Conservation (phyloP, 2,113 vertebrate species). For the Dolichallabes microphthalmus region DNA sequence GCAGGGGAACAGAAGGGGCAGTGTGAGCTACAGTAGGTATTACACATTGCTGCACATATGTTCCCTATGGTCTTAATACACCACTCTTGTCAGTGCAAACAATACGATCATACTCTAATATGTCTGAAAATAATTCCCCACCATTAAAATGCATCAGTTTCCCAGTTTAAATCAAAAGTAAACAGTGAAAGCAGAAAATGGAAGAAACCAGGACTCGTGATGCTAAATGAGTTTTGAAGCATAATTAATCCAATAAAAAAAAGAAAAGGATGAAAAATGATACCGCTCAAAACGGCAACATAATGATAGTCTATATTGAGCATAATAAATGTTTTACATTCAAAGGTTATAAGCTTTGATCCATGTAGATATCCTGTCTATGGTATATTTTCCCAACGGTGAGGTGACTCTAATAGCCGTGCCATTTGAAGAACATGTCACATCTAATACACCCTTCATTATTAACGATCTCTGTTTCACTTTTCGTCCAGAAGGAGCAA, state of each 20-base stretch:
- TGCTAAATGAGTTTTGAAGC: not conserved
- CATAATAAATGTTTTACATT: constrained; percentile 10
- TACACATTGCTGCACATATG: constrained; percentile 46
- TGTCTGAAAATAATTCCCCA: constrained; percentile 32
- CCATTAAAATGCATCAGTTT: constrained; percentile 20
- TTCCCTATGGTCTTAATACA: constrained; percentile 62
- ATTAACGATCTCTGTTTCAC: constrained; percentile 54
- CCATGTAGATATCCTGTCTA: not conserved
- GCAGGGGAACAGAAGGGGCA: constrained; percentile 46
- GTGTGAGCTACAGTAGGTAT: constrained; percentile 48
- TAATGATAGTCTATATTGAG: not conserved
- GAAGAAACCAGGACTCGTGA: not conserved
- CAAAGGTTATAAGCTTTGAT: constrained; percentile 8
- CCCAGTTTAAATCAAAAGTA: not conserved
- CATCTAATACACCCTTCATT: constrained; percentile 46
- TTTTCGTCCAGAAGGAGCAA: constrained; percentile 56
- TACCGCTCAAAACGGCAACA: constrained; percentile 23
- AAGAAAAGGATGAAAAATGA: not conserved
- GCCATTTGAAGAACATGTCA: constrained; percentile 37
- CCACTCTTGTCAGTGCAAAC: constrained; percentile 47
- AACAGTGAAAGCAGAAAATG: not conserved
- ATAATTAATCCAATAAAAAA: not conserved
- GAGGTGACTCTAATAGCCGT: constrained; percentile 32
- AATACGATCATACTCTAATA: constrained; percentile 38
- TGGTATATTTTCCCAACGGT: constrained; percentile 9